phyloP scores from a whole-genome alignment of 2,113 vertebrate genomes.

The Diglossa brunneiventris region DNA sequence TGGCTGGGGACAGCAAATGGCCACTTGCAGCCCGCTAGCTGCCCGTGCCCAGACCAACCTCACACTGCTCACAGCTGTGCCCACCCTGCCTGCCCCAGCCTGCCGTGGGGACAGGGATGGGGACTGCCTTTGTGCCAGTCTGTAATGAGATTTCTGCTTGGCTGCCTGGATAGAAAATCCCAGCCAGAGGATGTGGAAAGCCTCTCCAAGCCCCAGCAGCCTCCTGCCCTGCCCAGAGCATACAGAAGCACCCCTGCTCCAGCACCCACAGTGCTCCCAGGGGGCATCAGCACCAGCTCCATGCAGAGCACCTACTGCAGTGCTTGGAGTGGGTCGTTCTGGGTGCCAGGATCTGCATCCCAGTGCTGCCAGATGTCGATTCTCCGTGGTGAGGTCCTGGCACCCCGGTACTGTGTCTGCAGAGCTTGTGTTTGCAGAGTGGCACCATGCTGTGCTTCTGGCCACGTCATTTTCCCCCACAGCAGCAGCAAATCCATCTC shows the following conservation, averaged over 20 bases:
- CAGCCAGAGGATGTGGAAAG: background rate
- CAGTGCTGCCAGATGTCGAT: accelerated
- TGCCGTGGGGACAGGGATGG: background rate
- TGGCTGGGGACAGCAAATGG: background rate
- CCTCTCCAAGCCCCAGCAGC: background rate
- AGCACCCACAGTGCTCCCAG: background rate
- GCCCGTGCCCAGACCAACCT: no score
- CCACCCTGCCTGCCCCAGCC: background rate
- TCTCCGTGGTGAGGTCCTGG: background rate
- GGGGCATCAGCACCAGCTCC: background rate
- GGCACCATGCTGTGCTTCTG: accelerated
- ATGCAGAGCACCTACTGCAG: accelerated
- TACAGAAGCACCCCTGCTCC: accelerated
- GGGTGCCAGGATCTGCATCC: accelerated
- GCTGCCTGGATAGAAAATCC: slow-evolving; percentile 52
- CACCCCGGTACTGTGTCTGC: accelerated
- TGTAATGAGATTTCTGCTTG: slow-evolving; percentile 74
- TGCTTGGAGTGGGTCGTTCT: accelerated
- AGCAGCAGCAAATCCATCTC: slow-evolving; percentile 40
- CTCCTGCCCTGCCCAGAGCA: background rate
- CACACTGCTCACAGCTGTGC: accelerated
- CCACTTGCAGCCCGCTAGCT: background rate
- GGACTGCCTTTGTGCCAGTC: slow-evolving; percentile 28
- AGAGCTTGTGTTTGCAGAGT: background rate
- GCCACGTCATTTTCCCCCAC: background rate